Conservation (phyloP, 2,888 invertebrate genomes). For the Tolmerus cingulatus region DNA sequence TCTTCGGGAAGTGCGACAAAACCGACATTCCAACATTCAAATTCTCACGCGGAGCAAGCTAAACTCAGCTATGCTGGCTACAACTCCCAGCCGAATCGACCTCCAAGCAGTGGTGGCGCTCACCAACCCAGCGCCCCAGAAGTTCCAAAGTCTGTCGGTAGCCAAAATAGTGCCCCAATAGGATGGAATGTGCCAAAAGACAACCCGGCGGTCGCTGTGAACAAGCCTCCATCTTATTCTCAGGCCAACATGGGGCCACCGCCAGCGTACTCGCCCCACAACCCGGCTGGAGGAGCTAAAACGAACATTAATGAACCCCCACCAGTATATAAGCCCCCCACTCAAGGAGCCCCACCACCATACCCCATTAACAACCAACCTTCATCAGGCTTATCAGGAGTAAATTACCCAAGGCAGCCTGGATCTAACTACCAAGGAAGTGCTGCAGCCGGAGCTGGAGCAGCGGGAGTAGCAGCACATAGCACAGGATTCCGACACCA, state of each 20-base stretch:
- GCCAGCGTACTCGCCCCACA: conserved; percentile 58
- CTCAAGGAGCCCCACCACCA: conserved; percentile 55
- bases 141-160: conserved; percentile 7
- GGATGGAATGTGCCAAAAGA: conserved; percentile 61
- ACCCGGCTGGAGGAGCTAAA: conserved; percentile 57
- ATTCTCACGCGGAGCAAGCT: conserved; percentile 59
- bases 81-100: conserved; percentile 60
- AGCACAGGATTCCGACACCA: conserved; percentile 4
- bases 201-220: conserved; percentile 38
- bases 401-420: conserved; percentile 37
- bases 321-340: conserved; percentile 56
- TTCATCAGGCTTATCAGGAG: neutral
- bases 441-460: neutral
- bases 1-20: conserved; percentile 57
- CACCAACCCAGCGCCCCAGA: conserved; percentile 50
- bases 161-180: conserved; percentile 53
- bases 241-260: conserved; percentile 56
- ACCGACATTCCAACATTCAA: conserved; percentile 55
- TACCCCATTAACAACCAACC: conserved; percentile 48
- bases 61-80: conserved; percentile 60
- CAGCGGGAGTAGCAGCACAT: neutral
- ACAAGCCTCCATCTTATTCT: conserved; percentile 46
- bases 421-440: neutral
- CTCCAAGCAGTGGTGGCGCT: conserved; percentile 46
- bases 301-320: conserved; percentile 58